Percentiles rank a stretch among this genome's conserved stretches.
Evolutionary conservation across 2,113 vertebrate genomes (phyloP).

Genomic region (Dascyllus trimaculatus): DNA sequence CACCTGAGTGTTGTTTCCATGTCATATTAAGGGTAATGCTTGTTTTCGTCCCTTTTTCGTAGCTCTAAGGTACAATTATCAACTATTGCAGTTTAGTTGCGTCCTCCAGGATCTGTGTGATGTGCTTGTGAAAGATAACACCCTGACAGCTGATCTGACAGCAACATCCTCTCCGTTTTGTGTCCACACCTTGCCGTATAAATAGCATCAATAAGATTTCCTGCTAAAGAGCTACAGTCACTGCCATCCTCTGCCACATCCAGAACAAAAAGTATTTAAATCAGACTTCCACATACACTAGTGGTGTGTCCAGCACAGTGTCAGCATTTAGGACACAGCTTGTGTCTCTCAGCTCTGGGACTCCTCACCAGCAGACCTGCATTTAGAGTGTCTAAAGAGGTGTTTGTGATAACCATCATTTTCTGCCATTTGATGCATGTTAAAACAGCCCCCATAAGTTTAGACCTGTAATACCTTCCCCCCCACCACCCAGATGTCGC

Average conservation of each 20-base stretch:
- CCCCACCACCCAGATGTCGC: conserved; percentile 66
- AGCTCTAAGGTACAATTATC: conserved; percentile 1
- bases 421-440: conserved; percentile 69
- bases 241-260: neutral
- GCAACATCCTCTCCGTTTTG: conserved; percentile 12
- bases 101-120: neutral
- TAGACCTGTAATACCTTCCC: conserved; percentile 68
- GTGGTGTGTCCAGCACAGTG: conserved; percentile 5
- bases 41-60: neutral
- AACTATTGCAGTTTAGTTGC: neutral
- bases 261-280: neutral
- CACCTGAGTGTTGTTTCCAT: neutral
- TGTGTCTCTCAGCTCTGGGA: conserved; percentile 28
- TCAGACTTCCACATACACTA: no score
- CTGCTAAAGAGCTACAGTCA: neutral
- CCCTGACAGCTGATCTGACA: conserved; percentile 32
- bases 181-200: conserved; percentile 30
- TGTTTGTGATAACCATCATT: conserved; percentile 78
- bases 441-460: conserved; percentile 67
- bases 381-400: conserved; percentile 68
- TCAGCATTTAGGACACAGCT: conserved; percentile 18
- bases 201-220: conserved; percentile 41
- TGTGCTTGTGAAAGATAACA: conserved; percentile 57
- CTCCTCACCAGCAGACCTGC: conserved; percentile 49
- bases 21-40: neutral